Conservation (phyloP, 2,888 invertebrate species). For the Odiellus spinosus region DNA sequence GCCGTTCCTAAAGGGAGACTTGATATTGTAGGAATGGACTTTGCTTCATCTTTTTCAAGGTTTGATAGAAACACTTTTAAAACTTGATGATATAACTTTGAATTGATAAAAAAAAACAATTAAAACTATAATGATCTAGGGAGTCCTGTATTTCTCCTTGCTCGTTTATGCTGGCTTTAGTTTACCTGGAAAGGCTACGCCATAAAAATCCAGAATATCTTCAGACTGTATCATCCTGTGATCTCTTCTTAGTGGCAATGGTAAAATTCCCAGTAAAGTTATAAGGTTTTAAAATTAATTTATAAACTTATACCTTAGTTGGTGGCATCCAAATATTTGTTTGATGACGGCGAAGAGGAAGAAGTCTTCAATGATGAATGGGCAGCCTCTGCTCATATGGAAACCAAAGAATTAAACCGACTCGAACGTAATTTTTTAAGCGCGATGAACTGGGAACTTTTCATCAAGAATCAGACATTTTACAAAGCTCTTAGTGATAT, state of each 20-base stretch:
- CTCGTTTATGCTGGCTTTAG: slow-evolving; percentile 75
- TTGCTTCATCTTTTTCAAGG: slow-evolving; percentile 19
- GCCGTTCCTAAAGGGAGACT: slow-evolving; percentile 15
- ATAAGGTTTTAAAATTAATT: neutral
- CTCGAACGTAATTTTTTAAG: slow-evolving; percentile 73
- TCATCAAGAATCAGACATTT: no score
- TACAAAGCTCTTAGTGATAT: no score
- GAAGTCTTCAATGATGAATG: slow-evolving; percentile 82
- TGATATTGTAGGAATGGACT: slow-evolving; percentile 13
- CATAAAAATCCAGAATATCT: slow-evolving; percentile 62
- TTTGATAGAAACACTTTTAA: no score
- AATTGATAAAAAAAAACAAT: slow-evolving; percentile 43
- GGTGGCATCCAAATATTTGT: slow-evolving; percentile 88
- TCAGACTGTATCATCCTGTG: slow-evolving; percentile 64
- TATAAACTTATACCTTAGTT: slow-evolving; percentile 41
- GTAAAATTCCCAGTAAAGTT: slow-evolving; percentile 36
- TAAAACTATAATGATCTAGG: slow-evolving; percentile 46
- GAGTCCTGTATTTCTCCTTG: slow-evolving; percentile 78
- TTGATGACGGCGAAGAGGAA: slow-evolving; percentile 82
- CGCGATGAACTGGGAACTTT: slow-evolving; percentile 41
- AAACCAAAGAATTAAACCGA: slow-evolving; percentile 53
- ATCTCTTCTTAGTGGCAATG: slow-evolving; percentile 85
- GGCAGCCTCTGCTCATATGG: slow-evolving; percentile 67
- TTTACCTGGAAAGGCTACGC: slow-evolving; percentile 81
- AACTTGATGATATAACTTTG: no score